phyloP scores from a whole-genome alignment of 2,888 invertebrate species.

The Xanthia icteritia region DNA sequence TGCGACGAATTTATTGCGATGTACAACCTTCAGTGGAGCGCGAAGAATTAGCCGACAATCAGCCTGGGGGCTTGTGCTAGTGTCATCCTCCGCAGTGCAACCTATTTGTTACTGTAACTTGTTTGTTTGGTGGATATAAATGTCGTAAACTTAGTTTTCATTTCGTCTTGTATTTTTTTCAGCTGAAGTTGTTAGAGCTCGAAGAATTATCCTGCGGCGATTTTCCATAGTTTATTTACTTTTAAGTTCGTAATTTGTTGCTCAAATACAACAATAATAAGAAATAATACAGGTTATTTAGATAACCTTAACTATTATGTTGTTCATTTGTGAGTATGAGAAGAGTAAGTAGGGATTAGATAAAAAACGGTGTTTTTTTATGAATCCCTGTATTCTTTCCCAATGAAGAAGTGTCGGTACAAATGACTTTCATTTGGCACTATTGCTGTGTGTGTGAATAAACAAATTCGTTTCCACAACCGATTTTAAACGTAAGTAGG shows the following conservation, averaged over 20 bases:
- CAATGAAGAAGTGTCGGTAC: neutral
- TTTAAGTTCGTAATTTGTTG: neutral
- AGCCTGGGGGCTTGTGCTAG: constrained; percentile 61
- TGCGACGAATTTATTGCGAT: constrained; percentile 88
- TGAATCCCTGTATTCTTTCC: neutral
- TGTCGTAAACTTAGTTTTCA: constrained; percentile 21
- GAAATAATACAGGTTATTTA: neutral
- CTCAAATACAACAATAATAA: neutral
- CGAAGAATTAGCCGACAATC: constrained; percentile 87
- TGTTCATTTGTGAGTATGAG: neutral
- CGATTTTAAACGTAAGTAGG: neutral
- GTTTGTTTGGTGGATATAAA: constrained; percentile 27
- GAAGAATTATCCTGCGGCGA: neutral
- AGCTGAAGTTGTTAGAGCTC: neutral
- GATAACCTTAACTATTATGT: neutral
- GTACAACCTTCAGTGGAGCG: constrained; percentile 85
- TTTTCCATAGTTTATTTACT: constrained; percentile 7
- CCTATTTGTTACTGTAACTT: constrained; percentile 49
- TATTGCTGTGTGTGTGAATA: no score
- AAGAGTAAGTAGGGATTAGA: neutral
- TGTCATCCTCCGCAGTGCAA: constrained; percentile 53
- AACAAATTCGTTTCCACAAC: neutral
- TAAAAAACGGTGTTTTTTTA: neutral
- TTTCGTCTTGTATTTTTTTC: constrained; percentile 1
- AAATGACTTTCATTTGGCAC: neutral